Evolutionary conservation across 2,888 invertebrate species (phyloP).

Genomic region (Tupiocoris notatus): DNA sequence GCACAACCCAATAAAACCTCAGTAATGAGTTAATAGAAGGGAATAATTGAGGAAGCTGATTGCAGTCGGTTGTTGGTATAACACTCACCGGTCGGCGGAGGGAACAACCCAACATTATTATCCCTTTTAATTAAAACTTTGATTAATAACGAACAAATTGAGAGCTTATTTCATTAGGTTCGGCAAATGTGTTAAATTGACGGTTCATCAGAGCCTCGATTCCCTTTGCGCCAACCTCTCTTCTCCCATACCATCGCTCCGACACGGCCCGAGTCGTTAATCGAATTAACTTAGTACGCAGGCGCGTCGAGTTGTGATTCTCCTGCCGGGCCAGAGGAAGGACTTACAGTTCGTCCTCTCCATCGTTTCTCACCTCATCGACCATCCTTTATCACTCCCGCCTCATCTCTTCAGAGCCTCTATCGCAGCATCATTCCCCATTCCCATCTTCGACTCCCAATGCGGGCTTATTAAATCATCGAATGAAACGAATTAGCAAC

Average conservation of each 20-base stretch:
- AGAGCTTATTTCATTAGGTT: slow-evolving; percentile 57
- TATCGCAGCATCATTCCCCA: neutral
- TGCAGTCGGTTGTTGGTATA: slow-evolving; percentile 29
- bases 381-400: no score
- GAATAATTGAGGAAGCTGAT: slow-evolving; percentile 37
- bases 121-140: slow-evolving; percentile 57
- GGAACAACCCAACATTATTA: slow-evolving; percentile 39
- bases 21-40: slow-evolving; percentile 29
- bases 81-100: slow-evolving; percentile 1
- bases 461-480: no score
- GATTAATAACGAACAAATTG: slow-evolving; percentile 62
- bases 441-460: neutral
- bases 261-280: slow-evolving; percentile 19
- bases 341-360: neutral
- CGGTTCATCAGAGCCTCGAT: slow-evolving; percentile 46
- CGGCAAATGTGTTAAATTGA: slow-evolving; percentile 46
- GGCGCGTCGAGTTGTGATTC: slow-evolving; percentile 18
- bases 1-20: slow-evolving; percentile 23
- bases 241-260: neutral
- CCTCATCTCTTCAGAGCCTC: no score
- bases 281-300: slow-evolving; percentile 37
- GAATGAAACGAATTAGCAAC: neutral
- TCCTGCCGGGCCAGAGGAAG: neutral
- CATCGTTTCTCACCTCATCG: neutral
- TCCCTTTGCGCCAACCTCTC: neutral